Base-by-base conservation (phyloP, 2,888 invertebrate genomes). In the Melinopterus prodromus region DNA sequence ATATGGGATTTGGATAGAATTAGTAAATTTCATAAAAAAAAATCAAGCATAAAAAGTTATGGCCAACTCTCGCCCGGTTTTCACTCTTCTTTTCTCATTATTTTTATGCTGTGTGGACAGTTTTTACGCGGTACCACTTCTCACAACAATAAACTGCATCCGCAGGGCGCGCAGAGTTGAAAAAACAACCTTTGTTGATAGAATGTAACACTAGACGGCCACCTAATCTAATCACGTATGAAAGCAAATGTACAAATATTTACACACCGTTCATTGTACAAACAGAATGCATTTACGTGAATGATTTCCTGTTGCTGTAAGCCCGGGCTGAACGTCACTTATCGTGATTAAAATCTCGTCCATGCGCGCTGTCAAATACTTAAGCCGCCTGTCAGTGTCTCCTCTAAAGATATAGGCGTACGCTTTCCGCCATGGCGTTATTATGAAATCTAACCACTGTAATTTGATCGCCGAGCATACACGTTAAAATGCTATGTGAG, bases 171-270 rank as follows among this genome's bases (percentile, higher is more conserved):
- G 9, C 53, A 53, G 53, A 53, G 9, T 53, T 53, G 12, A 53
- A 53, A 53, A 53, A 53, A 53, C 53, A 53, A 53, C 53, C 53
- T 9, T 53, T 53, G 53, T 53, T 53, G 53, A 53, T 53, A 53
- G 53, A 53, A 9, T 53, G 53, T 53, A 53, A 53, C 53, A 53
- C 53, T 53, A 53, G 7, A 7, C 53, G 12, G 12, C 53, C 9
- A 53, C 53, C 9, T 53, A 53, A 53, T 53, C 53, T 53, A 53
- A 53, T 53, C 53, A 53, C 53, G 53, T 53, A 53, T 53, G 12
- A 53, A 53, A 53, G 53, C 53, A 53, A 53, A 53, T 53, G 53
- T 53, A 53, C 53, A 53, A 53, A 53, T 53, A 53, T 53, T 53
- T 53, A 53, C 53, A 12, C 9, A 53, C 53, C 53, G 53, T 53